Base-by-base conservation (phyloP, 2,797 vertebrate species). In the Hirundo rustica region DNA sequence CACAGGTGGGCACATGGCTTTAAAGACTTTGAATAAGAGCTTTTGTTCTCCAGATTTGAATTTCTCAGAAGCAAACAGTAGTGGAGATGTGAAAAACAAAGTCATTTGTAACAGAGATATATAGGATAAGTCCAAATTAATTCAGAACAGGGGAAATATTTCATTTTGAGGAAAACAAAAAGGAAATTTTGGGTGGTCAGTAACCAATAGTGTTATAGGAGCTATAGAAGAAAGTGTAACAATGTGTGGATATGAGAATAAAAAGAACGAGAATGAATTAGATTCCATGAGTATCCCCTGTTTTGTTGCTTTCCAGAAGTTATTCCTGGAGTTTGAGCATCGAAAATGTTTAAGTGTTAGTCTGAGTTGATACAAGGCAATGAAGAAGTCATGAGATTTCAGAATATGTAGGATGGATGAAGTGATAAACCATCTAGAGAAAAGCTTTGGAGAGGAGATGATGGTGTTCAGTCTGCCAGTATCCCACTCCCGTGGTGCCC, bases 401-500 rank as follows among this genome's bases (percentile, higher is more conserved):
- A 50, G 53, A 57, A 13, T 60, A 7, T 14, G 7, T 36, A 21
- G 62, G 26, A 14, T 89, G n/a, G 21, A 8, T 81, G 34, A 54
- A 65, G 19, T 25, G 45, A 42, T 53, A 85, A 53, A 5, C 29
- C 5, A 5, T 53, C 12, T 29, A 42, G 68, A 32, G 76, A 25
- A n/a, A 13, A 70, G 15, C 40, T 72, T 45, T 10, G 29, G 29
- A 18, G 1, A 5, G 11, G 18, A 30, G 17, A 10, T 44, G 50
- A 13, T 19, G 16, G 7, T 62, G 7, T 72, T 75, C 25, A 44
- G 5, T 34, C 19, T 66, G 10, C 16, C 18, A 53, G 22, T 54
- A 6, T 64, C 8, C 1, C 38, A 16, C 10, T 58, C 42, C 17
- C 0, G 2, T 18, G 32, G 6, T 84, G 36, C 27, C 38, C 0